Evolutionary conservation across 2,888 invertebrate genomes (phyloP), one percentile per base, ranked within the genome.

Genomic region (Rutpela maculata): DNA sequence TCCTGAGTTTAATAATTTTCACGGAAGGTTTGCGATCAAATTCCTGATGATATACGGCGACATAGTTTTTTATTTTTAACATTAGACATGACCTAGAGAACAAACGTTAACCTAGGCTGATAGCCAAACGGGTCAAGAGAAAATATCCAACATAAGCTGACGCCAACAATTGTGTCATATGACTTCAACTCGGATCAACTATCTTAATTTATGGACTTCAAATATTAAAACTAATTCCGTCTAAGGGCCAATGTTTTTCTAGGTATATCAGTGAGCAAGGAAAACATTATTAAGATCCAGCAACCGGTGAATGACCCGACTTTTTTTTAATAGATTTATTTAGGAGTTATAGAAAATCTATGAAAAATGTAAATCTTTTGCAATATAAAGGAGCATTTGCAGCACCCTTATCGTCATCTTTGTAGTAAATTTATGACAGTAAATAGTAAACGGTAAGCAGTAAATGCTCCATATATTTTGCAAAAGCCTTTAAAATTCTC

Each of bases 91-190:
- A 70, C 70, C 70, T 70, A 70, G 70, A 70, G 70, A 60, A 60
- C 43, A 60, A 60, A 22, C 70, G 43, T 56, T 68, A 68, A 70
- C 70, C 70, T 70, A 70, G 70, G 60, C 38, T 70, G 70, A 60
- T 60, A 60, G 70, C 70, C 70, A 70, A 70, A 70, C 70, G 43
- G 70, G 70, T 70, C 60, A 70, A 56, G 69, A 38, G 56, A 68
- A 57, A 60, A 70, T 60, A 60, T 70, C 59, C 50, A 60, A 70
- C 43, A 70, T 50, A 43, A 43, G 11, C 15, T 12, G 12, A 43
- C 43, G 65, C 65, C 65, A 65, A 65, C 19, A 35, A 62, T 62
- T 31, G 62, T 50, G 50, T 43, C 11, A 43, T 15, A 15, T 15
- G 4, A 43, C 43, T 43, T 15, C 43, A 15, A 43, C 43, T 11